These are phyloP conservation scores for Loris lydekkerianus DNA, from an alignment of 2,797 vertebrate genomes.

Conservation along the genomic window DNA sequence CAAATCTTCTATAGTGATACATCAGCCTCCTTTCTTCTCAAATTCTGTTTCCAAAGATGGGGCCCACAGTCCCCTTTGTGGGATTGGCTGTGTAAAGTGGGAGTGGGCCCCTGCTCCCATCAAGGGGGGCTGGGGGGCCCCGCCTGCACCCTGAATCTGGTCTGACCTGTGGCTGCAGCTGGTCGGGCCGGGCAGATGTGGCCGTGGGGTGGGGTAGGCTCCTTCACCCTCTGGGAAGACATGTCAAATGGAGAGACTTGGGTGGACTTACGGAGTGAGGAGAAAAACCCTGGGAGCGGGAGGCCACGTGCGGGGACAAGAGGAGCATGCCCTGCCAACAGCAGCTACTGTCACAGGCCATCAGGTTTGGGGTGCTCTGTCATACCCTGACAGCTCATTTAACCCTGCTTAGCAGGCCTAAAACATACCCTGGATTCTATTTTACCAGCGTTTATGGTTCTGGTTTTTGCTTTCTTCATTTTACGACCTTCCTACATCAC, in stretches of 20 bases:
- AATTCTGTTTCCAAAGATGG: background rate
- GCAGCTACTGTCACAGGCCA: accelerated
- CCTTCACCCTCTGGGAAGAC: background rate
- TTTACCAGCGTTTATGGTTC: background rate
- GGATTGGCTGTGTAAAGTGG: no score
- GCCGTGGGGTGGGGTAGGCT: accelerated
- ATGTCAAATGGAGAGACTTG: background rate
- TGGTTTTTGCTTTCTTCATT: background rate
- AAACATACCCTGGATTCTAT: background rate
- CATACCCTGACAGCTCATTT: accelerated
- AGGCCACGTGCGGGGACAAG: background rate
- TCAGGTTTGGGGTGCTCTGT: accelerated
- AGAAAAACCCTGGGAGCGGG: no score
- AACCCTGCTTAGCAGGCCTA: background rate
- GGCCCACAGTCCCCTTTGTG: background rate
- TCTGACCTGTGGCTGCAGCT: background rate
- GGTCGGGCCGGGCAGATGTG: background rate
- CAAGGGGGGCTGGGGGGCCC: background rate
- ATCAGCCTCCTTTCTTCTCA: background rate
- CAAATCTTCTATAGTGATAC: background rate
- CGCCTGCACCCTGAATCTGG: background rate
- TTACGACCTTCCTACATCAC: constrained; percentile 20
- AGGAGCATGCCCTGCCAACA: no score
- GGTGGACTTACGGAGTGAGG: background rate
- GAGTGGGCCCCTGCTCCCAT: background rate